Evolutionary conservation across 2,888 invertebrate genomes (phyloP).

Genomic region (Nephrocerus scutellatus): DNA sequence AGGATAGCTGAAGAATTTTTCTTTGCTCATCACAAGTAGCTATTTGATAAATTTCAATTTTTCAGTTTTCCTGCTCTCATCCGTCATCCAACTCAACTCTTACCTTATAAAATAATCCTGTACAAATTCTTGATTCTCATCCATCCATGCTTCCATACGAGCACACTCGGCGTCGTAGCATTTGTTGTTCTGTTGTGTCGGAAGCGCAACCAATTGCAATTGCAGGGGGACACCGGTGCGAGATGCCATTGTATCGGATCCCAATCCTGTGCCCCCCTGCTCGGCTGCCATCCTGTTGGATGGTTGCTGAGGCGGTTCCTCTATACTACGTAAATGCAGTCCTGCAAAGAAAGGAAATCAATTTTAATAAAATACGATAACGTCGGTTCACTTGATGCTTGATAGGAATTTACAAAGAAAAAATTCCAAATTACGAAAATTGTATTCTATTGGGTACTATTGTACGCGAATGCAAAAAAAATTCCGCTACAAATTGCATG

Average conservation of each 20-base stretch:
- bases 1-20: too few relatives aligned
- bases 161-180: constrained; percentile 79
- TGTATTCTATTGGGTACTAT: too few relatives aligned
- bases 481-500: too few relatives aligned
- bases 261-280: constrained; percentile 58
- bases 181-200: constrained; percentile 27
- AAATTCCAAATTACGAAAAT: too few relatives aligned
- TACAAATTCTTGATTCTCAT: constrained; percentile 92
- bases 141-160: constrained; percentile 90
- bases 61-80: too few relatives aligned
- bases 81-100: constrained; percentile 23
- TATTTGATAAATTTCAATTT: too few relatives aligned
- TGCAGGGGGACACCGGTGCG: constrained; percentile 49
- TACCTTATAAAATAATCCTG: constrained; percentile 91
- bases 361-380: too few relatives aligned
- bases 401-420: too few relatives aligned
- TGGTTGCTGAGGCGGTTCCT: constrained; percentile 63
- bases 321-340: constrained; percentile 78
- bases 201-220: constrained; percentile 30
- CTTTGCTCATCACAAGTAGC: too few relatives aligned
- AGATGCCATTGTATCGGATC: constrained; percentile 54
- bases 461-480: too few relatives aligned
- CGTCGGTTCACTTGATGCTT: too few relatives aligned
- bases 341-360: constrained; percentile 54
- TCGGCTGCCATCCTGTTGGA: constrained; percentile 54